These are phyloP conservation scores for Mesopsocus fuscifrons DNA, from an alignment of 2,888 invertebrate genomes.

Conservation along the genomic window DNA sequence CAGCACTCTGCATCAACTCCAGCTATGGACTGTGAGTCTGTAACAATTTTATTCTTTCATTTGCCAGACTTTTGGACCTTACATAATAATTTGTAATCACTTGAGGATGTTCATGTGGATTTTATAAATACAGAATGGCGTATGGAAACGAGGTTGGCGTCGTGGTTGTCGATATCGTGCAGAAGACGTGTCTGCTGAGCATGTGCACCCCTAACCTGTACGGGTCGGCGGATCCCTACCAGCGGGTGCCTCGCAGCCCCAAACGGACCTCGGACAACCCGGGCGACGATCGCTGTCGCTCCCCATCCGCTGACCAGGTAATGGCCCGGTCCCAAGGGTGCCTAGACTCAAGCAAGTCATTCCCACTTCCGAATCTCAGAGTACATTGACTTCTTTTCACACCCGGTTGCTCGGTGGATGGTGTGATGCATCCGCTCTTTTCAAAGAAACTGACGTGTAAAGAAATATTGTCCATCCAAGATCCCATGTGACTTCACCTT, in stretches of 20 bases:
- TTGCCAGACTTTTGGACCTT: conserved; percentile 3
- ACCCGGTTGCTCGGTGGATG: too few relatives aligned
- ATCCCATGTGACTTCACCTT: too few relatives aligned
- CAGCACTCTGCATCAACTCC: conserved; percentile 84
- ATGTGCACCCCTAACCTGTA: conserved; percentile 82
- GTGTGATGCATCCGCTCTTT: too few relatives aligned
- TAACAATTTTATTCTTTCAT: conserved; percentile 10
- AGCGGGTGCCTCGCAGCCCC: conserved; percentile 58
- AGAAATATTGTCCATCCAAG: too few relatives aligned
- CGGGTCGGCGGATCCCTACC: conserved; percentile 73
- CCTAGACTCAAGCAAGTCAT: too few relatives aligned
- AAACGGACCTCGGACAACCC: conserved; percentile 30
- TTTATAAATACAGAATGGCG: conserved; percentile 52
- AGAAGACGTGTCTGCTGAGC: conserved; percentile 74
- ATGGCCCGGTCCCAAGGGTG: too few relatives aligned
- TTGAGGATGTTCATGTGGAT: conserved; percentile 9
- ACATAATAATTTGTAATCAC: conserved; percentile 4
- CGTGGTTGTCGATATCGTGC: conserved; percentile 85
- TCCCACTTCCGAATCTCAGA: too few relatives aligned
- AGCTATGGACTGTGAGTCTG: conserved; percentile 86
- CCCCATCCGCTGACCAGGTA: conserved; percentile 83
- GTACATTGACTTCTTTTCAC: too few relatives aligned
- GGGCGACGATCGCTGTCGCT: conserved; percentile 45
- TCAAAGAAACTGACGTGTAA: too few relatives aligned
- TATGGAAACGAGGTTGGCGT: conserved; percentile 94